Evolutionary conservation across 2,888 invertebrate species (phyloP), one percentile per base, ranked within the genome.

Genomic region (Anticlea derivata): DNA sequence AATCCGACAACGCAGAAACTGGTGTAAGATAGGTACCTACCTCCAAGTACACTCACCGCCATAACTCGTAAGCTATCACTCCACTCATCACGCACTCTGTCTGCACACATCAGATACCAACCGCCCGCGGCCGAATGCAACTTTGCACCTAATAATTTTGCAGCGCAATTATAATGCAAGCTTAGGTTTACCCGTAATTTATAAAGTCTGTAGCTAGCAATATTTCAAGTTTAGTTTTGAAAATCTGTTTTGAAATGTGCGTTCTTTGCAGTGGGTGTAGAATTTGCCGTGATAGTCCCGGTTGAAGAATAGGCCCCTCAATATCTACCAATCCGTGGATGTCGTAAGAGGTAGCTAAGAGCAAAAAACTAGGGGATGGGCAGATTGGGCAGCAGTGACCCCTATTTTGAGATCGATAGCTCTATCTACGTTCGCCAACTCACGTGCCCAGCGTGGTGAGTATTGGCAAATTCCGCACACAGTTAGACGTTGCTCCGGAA

Each of bases 131-230:
- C 69, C 79, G 50, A 34, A 74, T 77, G 75, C 75, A 75, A 75
- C 70, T 81, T 85, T 81, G 75, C 86, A 86, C 86, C 81, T 85
- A 80, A 85, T 86, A 85, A 88, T 87, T 88, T 85, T 71, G 68
- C 74, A 62, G 68, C 70, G 75, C 81, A 87, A 78, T 78, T 81
- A 51, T 51, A 51, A 46, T 51, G 43, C 29, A 20, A 40, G 48
- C 46, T 50, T 53, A 31, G 31, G 22, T 33, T 44, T 37, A 41
- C 44, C 44, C 49, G 17, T 45, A 39, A 53, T 39, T 57, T 52
- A 49, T 41, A 45, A 33, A 34, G 26, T 37, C n/a, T n/a, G n/a
- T n/a, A 27, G 23, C 24, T 43, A 52, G 23, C 39, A 29, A 50
- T 43, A 34, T 39, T 38, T 34, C 33, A 52, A 29, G 22, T 29